Evolutionary conservation across 1,140 invertebrate genomes (phyloP), one percentile per base, ranked within the genome.

Genomic region (Cataglyphis hispanica): DNA sequence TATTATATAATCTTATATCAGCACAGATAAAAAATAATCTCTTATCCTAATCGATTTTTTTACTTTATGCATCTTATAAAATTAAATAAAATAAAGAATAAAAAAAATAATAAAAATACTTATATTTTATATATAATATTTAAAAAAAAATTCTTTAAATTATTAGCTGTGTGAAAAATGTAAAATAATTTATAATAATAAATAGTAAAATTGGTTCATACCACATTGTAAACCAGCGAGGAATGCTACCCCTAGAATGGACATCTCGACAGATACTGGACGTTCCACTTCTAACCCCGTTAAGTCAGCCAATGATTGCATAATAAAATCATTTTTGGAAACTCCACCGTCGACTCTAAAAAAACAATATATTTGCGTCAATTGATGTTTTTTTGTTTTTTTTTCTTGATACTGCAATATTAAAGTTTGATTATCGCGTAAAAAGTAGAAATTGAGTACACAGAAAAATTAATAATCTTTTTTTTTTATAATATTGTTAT

Each of bases 291-390:
- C 91, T 56, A 98, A 92, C 1, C 96, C 96, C 5, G 97, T 97
- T 40, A 98, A 94, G 95, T 99, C 97, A 5, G 98, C 96, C 67
- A 99, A 96, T 37, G 98, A 94, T 94, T 99, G 98, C 88, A 98
- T 96, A 1, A 99, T 95, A 92, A 99, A 99, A 94, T 99, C 97
- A 94, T 99, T 99, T 80, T 97, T 96, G 0, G 98, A 97, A 22
- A 99, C 98, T 37, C 99, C 99, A n/a, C 98, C 99, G 94, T 99
- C 98, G 58, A 98, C 96, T 89, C 98, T 99, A 92, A 0, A 11
- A 11, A 10, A 37, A 19, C 0, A 66, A 78, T 0, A 31, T 34
- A 22, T 37, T 31, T 22, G 2, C 5, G 37, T 27, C 0, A 64
- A 25, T 40, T 16, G 53, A 43, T 46, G 53, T 1, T 37, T 63